Base-by-base conservation (phyloP, 2,113 vertebrate species). In the Atrichornis clamosus region DNA sequence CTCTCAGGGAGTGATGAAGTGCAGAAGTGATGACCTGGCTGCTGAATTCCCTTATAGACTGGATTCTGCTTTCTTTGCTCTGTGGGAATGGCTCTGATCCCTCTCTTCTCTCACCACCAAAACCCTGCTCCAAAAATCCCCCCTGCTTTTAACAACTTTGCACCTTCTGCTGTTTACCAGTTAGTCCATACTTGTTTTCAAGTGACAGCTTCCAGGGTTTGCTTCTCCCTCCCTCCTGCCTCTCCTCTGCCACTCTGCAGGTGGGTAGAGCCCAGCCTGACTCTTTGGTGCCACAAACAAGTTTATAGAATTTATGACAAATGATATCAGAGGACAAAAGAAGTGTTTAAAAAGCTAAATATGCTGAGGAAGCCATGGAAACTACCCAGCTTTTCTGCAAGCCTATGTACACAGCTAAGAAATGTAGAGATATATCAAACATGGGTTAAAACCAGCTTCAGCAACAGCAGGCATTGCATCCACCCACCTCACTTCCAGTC, bases 401-500 rank as follows among this genome's bases (percentile, higher is more conserved):
- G 42, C 19, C 67, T 30, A 20, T 41, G 32, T 39, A 67, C 28
- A 13, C 32, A 16, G 37, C 41, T 63, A 76, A 33, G 11, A 82
- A 87, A 64, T 15, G 37, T 1, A 47, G 75, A 62, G 37, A 15
- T 13, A 7, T 22, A 46, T 8, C 16, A 81, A 88, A 62, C 8
- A 7, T 4, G 13, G 14, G 33, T 52, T 35, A 79, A 84, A 70
- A 17, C 6, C 53, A 72, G 20, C 30, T 44, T 10, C 56, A 59
- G 15, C 39, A 78, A 55, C 72, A 72, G 59, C 28, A 28, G 41
- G 23, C 1, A n/a, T 19, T 33, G 74, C 30, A 42, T 59, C 30
- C 95, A 97, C 98, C 97, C 96, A 99, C 99, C 99, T 99, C 97
- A 37, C 77, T 95, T 16, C 93, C 97, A 20, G 91, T 90, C 90